phyloP scores from a whole-genome alignment of 2,113 vertebrate genomes.

The Rhinopomastus cyanomelas region DNA sequence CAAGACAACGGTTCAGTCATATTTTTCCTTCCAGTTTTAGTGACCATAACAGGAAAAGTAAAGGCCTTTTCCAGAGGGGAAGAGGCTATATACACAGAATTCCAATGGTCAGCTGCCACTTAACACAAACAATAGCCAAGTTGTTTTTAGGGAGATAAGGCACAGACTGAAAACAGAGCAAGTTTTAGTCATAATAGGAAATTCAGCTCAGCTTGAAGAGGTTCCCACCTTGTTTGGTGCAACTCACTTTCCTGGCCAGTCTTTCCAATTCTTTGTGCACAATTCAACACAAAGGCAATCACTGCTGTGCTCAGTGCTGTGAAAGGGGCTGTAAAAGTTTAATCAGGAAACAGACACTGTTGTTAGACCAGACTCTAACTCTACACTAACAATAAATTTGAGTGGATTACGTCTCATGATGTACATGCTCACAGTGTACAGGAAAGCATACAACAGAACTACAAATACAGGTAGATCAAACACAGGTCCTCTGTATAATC shows the following conservation, averaged over 20 bases:
- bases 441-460: not conserved
- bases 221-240: not conserved
- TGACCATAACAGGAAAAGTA: not conserved
- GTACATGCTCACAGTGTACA: not conserved
- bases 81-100: not conserved
- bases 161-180: not conserved
- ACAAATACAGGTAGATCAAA: not conserved
- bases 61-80: not conserved
- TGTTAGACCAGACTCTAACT: not conserved
- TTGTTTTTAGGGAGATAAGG: not conserved
- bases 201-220: not conserved
- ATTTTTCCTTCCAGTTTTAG: not conserved
- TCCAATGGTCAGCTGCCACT: not conserved
- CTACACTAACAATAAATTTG: not conserved
- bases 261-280: not conserved
- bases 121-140: not conserved
- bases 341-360: not conserved
- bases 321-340: not conserved
- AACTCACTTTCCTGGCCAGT: not conserved
- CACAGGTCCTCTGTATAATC: not conserved
- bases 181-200: not conserved
- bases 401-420: not conserved
- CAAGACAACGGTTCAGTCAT: not conserved
- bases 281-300: not conserved
- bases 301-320: not conserved